Evolutionary conservation across 2,797 vertebrate species (phyloP).

Genomic region (Picus viridis): DNA sequence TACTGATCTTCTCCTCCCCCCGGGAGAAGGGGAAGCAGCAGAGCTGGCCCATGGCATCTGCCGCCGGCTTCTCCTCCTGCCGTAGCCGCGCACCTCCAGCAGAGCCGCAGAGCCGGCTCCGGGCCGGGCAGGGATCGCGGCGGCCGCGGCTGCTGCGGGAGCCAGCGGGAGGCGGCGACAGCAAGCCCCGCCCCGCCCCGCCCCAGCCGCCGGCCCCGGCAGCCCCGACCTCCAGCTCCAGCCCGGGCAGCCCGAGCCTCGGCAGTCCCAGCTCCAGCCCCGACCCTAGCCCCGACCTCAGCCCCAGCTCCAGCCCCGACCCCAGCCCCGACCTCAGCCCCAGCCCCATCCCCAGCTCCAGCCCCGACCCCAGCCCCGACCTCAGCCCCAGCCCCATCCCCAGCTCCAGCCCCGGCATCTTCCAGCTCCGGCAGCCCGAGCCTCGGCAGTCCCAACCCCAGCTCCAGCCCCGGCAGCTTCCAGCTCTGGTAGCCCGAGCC

Average conservation of each 20-base stretch:
- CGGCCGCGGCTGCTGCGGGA: conserved; percentile 34
- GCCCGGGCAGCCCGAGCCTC: too few relatives aligned
- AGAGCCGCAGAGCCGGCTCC: conserved; percentile 30
- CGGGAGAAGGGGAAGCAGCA: conserved; percentile 98
- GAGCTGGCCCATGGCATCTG: conserved; percentile 92
- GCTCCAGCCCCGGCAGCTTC: too few relatives aligned
- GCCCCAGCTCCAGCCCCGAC: too few relatives aligned
- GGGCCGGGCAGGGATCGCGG: conserved; percentile 30
- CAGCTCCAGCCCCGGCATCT: too few relatives aligned
- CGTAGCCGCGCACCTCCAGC: background rate
- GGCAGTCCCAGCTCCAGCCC: too few relatives aligned
- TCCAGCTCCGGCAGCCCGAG: too few relatives aligned
- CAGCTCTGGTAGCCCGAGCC: too few relatives aligned
- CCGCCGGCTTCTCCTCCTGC: background rate
- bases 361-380: too few relatives aligned
- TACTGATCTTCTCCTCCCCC: conserved; percentile 94
- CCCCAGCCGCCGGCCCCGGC: background rate
- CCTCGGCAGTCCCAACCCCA: too few relatives aligned
- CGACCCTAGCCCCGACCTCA: too few relatives aligned
- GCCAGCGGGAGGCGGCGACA: conserved; percentile 56
- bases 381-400: background rate
- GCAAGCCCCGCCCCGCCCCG: background rate
- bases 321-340: background rate
- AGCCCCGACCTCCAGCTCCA: too few relatives aligned
- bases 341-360: background rate